Evolutionary conservation across 1,140 invertebrate genomes (phyloP).

Genomic region (Drosophila nikananu): DNA sequence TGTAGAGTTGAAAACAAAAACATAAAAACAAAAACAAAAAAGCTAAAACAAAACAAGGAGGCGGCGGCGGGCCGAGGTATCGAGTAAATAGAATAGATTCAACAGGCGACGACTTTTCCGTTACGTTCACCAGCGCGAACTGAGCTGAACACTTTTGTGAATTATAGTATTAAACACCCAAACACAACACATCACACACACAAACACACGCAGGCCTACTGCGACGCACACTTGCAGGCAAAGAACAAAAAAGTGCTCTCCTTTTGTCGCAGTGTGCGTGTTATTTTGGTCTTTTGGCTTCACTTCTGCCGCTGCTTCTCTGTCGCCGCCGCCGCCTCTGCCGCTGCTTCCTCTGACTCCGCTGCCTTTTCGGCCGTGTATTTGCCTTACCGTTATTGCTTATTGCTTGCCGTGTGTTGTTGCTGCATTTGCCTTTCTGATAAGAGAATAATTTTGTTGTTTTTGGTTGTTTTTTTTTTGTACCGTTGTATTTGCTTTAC

Average conservation of each 20-base stretch:
- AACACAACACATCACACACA: slow-evolving; percentile 20
- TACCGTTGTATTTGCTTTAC: slow-evolving; percentile 35
- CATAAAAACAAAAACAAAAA: slow-evolving; percentile 28
- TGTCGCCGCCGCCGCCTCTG: slow-evolving; percentile 3
- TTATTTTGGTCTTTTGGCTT: slow-evolving; percentile 63
- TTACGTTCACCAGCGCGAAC: slow-evolving; percentile 80
- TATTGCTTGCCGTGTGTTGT: not conserved
- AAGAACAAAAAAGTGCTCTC: slow-evolving; percentile 3
- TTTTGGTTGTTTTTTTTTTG: slow-evolving; percentile 6
- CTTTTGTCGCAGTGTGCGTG: slow-evolving; percentile 48
- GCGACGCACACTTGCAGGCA: slow-evolving; percentile 5
- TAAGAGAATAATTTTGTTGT: slow-evolving; percentile 19
- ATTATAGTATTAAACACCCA: slow-evolving; percentile 74
- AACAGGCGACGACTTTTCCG: slow-evolving; percentile 73
- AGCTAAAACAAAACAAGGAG: slow-evolving; percentile 25
- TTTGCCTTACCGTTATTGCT: slow-evolving; percentile 17
- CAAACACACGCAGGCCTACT: not conserved
- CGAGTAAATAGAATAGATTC: slow-evolving; percentile 42
- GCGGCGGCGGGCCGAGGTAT: not conserved
- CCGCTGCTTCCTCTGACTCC: not conserved
- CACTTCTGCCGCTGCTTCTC: slow-evolving; percentile 3
- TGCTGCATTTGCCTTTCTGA: slow-evolving; percentile 21
- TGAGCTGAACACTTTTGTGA: slow-evolving; percentile 77
- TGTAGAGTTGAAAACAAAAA: slow-evolving; percentile 27
- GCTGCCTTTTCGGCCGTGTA: slow-evolving; percentile 5